Percentiles rank a stretch among this genome's conserved stretches.
Evolutionary conservation across 2,113 vertebrate genomes (phyloP).

Genomic region (Heterochromis multidens): DNA sequence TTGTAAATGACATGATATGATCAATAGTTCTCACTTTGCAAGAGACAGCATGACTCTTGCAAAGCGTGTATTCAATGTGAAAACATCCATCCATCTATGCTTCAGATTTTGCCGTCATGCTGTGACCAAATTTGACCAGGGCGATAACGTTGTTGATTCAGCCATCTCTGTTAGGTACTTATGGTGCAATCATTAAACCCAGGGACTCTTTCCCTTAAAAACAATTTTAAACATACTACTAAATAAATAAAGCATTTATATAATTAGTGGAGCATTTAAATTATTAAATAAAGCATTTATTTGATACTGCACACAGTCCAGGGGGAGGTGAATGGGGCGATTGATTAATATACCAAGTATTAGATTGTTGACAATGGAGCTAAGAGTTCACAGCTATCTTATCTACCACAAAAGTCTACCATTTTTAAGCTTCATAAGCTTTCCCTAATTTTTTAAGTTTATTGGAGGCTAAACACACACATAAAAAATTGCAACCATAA

Average conservation of each 20-base stretch:
- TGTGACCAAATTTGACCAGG: neutral
- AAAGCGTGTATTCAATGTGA: neutral
- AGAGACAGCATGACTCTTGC: neutral
- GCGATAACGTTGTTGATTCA: neutral
- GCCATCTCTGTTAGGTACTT: neutral
- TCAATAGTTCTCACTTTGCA: neutral
- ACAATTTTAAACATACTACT: neutral
- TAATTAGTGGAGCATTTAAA: neutral
- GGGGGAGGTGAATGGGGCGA: neutral
- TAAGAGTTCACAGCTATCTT: fast-evolving
- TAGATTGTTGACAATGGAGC: neutral
- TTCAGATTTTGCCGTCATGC: neutral
- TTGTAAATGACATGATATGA: neutral
- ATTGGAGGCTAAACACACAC: neutral
- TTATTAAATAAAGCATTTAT: neutral
- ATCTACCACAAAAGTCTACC: neutral
- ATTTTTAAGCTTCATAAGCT: neutral
- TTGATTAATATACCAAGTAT: neutral
- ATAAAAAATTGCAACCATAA: neutral
- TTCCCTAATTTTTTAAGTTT: neutral
- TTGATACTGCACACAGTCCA: neutral
- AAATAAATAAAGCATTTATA: neutral
- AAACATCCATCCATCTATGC: neutral
- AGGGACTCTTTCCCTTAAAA: neutral
- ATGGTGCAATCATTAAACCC: neutral